These are phyloP conservation scores for Pteromalus puparum DNA, from an alignment of 1,140 invertebrate genomes.

Conservation along the genomic window DNA sequence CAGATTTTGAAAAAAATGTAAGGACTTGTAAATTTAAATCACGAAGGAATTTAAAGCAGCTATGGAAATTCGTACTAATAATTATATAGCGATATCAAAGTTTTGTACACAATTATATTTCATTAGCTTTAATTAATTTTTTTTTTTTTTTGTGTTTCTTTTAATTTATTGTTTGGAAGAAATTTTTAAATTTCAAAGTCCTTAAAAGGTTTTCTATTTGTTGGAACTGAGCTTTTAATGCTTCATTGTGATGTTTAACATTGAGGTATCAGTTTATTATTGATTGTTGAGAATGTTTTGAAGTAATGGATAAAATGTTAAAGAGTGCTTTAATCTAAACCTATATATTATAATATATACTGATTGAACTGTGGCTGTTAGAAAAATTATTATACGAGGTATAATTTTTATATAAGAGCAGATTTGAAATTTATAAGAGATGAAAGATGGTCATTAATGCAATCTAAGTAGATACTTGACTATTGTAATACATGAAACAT, in stretches of 20 bases:
- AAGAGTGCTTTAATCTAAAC: constrained; percentile 26
- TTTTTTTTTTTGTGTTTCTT: constrained; percentile 30
- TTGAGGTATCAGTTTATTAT: constrained; percentile 21
- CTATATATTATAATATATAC: constrained; percentile 50
- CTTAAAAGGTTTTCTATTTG: constrained; percentile 16
- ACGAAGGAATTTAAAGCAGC: constrained; percentile 37
- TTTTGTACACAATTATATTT: constrained; percentile 44
- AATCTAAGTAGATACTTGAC: constrained; percentile 53
- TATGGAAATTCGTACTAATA: constrained; percentile 35
- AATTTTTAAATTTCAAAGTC: not conserved
- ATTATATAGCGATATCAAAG: constrained; percentile 34
- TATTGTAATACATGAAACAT: constrained; percentile 17
- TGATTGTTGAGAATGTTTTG: constrained; percentile 33
- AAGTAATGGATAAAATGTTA: constrained; percentile 25
- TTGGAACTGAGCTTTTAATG: constrained; percentile 5
- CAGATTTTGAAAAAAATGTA: not conserved
- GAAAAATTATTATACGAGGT: constrained; percentile 28
- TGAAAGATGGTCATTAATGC: constrained; percentile 53
- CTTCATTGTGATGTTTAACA: constrained; percentile 29
- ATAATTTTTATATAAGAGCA: constrained; percentile 35
- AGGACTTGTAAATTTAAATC: constrained; percentile 36
- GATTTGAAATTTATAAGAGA: constrained; percentile 48
- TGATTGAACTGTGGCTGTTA: constrained; percentile 55
- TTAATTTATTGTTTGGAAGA: constrained; percentile 10
- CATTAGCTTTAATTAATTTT: constrained; percentile 29